A percentile compares a stretch with the other conserved stretches of the same genome.
Conservation (phyloP, 2,113 vertebrate species). For the Corydoras sp. region DNA sequence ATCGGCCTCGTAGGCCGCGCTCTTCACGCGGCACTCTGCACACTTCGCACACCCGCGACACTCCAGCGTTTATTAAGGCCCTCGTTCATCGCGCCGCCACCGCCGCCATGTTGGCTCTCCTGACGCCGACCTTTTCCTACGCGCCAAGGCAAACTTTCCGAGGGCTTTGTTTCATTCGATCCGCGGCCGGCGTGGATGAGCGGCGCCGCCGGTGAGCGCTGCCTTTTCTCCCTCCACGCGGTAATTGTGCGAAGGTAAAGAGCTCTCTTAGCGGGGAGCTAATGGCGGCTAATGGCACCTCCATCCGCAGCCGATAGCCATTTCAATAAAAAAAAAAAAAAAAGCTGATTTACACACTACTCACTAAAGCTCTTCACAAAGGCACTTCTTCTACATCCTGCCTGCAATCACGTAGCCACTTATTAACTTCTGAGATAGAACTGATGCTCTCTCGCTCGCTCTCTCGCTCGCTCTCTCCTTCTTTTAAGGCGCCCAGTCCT, state of each 20-base stretch:
- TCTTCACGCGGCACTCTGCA: constrained; percentile 23
- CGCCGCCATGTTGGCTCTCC: constrained; percentile 11
- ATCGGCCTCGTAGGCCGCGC: constrained; percentile 26
- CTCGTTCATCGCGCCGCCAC: constrained; percentile 46
- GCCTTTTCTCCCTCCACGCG: constrained; percentile 42
- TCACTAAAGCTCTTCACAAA: constrained; percentile 24
- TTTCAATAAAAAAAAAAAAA: constrained; percentile 11
- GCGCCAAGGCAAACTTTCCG: constrained; percentile 4
- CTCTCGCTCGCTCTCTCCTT: too few relatives aligned
- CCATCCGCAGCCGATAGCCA: constrained; percentile 45
- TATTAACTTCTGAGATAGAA: background rate
- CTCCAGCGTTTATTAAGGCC: constrained; percentile 63
- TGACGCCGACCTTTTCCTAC: constrained; percentile 15
- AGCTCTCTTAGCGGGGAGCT: constrained; percentile 60
- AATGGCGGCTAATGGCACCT: constrained; percentile 70
- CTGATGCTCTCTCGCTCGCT: too few relatives aligned
- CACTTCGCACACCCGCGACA: constrained; percentile 49
- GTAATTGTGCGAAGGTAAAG: constrained; percentile 64
- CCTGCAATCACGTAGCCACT: constrained; percentile 23
- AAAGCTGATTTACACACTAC: constrained; percentile 37
- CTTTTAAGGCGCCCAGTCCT: too few relatives aligned
- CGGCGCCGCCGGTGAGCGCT: background rate
- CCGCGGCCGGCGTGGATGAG: background rate
- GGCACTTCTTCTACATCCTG: constrained; percentile 22
- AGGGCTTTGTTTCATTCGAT: constrained; percentile 11